Evolutionary conservation across 2,113 vertebrate genomes (phyloP).

Genomic region (Thunnus thynnus): DNA sequence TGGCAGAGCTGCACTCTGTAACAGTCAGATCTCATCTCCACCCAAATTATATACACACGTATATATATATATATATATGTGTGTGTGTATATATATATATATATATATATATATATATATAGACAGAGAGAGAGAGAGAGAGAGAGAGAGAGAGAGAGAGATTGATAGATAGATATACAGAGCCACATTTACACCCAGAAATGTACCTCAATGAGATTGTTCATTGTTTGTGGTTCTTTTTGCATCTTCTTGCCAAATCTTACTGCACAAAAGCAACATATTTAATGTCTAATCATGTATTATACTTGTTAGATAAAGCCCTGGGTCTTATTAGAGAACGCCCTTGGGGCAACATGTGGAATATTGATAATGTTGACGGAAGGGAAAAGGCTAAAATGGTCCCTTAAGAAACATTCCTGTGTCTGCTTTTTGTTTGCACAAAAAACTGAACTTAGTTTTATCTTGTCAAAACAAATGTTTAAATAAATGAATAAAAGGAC

Average conservation of each 20-base stretch:
- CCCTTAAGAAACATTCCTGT: slow-evolving; percentile 39
- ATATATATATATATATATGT: no score
- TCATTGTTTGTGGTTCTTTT: background rate
- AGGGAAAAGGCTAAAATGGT: background rate
- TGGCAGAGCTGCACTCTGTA: slow-evolving; percentile 39
- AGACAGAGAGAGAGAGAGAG: no score
- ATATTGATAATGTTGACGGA: background rate
- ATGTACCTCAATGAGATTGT: no score
- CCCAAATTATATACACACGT: slow-evolving; percentile 7
- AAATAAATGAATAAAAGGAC: background rate
- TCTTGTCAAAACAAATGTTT: background rate
- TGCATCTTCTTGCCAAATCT: background rate
- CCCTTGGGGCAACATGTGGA: background rate
- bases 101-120: no score
- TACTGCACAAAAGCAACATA: background rate
- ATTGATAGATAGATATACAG: no score
- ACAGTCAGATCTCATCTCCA: slow-evolving; percentile 55
- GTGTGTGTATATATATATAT: no score
- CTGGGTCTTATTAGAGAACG: background rate
- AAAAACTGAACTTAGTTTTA: slow-evolving; percentile 1
- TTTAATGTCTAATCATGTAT: background rate
- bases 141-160: no score
- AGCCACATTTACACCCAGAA: background rate
- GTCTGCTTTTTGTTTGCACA: slow-evolving; percentile 28
- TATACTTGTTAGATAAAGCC: background rate